These are phyloP conservation scores for Drosophila leonis DNA, from an alignment of 2,888 invertebrate genomes.

Conservation along the genomic window DNA sequence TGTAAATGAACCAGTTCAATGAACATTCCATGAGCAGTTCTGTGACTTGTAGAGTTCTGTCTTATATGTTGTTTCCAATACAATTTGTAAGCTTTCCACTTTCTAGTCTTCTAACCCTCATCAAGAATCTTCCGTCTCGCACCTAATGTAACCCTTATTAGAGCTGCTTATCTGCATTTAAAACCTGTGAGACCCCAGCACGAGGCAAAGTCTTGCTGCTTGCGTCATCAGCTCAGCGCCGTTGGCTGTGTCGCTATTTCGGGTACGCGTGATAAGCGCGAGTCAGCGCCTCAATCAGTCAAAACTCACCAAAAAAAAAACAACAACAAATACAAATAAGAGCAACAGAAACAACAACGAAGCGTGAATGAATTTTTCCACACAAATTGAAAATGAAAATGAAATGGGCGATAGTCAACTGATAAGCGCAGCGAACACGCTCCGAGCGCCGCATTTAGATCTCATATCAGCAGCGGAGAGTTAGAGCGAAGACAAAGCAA, in stretches of 20 bases:
- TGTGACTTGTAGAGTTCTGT: not conserved
- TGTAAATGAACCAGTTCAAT: not conserved
- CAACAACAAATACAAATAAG: slow-evolving; percentile 55
- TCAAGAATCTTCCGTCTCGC: slow-evolving; percentile 1
- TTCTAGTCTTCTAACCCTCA: not conserved
- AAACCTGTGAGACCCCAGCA: slow-evolving; percentile 20
- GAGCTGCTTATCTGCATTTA: slow-evolving; percentile 24
- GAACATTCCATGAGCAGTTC: not conserved
- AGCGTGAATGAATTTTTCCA: slow-evolving; percentile 76
- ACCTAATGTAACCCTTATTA: slow-evolving; percentile 32
- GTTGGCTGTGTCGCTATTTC: slow-evolving; percentile 44
- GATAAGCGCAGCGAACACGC: slow-evolving; percentile 59
- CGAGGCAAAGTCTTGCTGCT: slow-evolving; percentile 27
- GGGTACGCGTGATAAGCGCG: slow-evolving; percentile 58
- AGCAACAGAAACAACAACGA: slow-evolving; percentile 35
- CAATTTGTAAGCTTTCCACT: not conserved
- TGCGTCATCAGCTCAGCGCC: slow-evolving; percentile 53
- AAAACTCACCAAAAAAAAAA: slow-evolving; percentile 42
- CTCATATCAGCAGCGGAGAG: slow-evolving; percentile 45
- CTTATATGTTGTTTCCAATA: not conserved
- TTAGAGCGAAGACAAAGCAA: not conserved
- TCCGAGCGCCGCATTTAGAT: slow-evolving; percentile 62
- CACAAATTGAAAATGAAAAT: slow-evolving; percentile 76
- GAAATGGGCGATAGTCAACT: slow-evolving; percentile 72
- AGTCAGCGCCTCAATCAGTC: slow-evolving; percentile 74